Percentiles rank a stretch among this genome's conserved stretches.
Evolutionary conservation across 2,113 vertebrate genomes (phyloP).

Genomic region (Protobothrops mucrosquamatus): DNA sequence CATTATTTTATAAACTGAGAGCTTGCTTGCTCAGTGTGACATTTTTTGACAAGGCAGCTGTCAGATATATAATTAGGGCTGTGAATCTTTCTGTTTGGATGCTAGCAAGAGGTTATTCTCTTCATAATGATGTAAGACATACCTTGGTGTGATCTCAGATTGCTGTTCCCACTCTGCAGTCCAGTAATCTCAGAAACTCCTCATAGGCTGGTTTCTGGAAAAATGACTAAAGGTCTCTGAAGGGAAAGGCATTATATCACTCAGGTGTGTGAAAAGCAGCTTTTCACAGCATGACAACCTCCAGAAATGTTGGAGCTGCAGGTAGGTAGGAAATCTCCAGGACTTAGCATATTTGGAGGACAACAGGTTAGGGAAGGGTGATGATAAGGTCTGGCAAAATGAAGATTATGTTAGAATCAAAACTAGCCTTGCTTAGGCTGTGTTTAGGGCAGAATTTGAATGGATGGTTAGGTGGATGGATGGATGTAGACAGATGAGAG

Average conservation of each 20-base stretch:
- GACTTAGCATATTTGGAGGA: not conserved
- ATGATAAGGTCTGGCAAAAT: not conserved
- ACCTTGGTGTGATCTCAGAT: not conserved
- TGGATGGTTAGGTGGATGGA: not conserved
- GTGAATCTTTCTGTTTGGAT: not conserved
- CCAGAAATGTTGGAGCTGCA: not conserved
- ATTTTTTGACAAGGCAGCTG: not conserved
- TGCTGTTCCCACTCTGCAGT: not conserved
- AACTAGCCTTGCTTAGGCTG: not conserved
- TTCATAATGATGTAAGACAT: not conserved
- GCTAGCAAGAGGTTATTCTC: not conserved
- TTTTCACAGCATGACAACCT: not conserved
- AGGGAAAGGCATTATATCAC: not conserved
- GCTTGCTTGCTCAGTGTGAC: not conserved
- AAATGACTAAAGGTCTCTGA: not conserved
- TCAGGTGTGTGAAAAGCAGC: not conserved
- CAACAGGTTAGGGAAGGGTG: not conserved
- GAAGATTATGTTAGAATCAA: not conserved
- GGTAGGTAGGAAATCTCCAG: not conserved
- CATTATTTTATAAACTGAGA: not conserved
- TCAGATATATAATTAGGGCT: not conserved
- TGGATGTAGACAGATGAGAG: not conserved
- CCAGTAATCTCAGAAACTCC: not conserved
- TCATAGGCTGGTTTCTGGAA: not conserved
- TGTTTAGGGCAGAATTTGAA: not conserved